Base-by-base conservation (phyloP, 2,113 vertebrate genomes). In the Prunella fulvescens region DNA sequence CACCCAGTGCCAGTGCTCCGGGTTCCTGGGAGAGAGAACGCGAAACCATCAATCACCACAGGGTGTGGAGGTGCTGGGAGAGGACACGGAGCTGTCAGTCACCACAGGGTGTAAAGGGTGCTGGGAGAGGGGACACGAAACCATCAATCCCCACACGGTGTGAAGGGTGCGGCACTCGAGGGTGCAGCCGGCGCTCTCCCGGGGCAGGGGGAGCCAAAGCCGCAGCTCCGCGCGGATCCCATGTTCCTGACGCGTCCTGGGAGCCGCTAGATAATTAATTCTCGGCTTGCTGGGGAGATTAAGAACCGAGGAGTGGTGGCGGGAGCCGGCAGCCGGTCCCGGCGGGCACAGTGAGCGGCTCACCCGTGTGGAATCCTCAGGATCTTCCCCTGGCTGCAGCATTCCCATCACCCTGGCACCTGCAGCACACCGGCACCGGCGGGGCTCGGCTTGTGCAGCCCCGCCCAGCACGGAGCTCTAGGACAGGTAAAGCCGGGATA, bases 271-370 rank as follows among this genome's bases (percentile, higher is more conserved):
- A 44, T 57, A 18, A 76, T 79, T 6, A 25, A 70, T 74, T 40
- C 23, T 35, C 40, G 8, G 50, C 72, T 50, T 15, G 11, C 35
- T n/a, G 1, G 4, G 28, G 77, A 53, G n/a, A 48, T 73, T 16
- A n/a, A 31, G 57, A 44, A 2, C 14, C 0, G 12, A 19, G 85
- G 23, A 28, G 24, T 0, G 35, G 53, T 0, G 25, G 18, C 1
- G 31, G 57, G 42, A 48, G 45, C n/a, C 1, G 0, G 70, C 35
- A 15, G 54, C 6, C 0, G 5, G 40, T 66, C 24, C 57, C 2
- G 1, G 37, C 18, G 25, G 62, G 16, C 28, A 24, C 0, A 2
- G 74, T 0, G 1, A 42, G 78, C 0, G 1, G 53, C 58, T n/a
- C 64, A 3, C 16, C 1, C 6, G 3, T 16, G n/a, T 7, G 56